Evolutionary conservation across 92 coral and sea anemone genomes (phyloP), one percentile per base, ranked within the genome.

Genomic region (Bergia sp.): DNA sequence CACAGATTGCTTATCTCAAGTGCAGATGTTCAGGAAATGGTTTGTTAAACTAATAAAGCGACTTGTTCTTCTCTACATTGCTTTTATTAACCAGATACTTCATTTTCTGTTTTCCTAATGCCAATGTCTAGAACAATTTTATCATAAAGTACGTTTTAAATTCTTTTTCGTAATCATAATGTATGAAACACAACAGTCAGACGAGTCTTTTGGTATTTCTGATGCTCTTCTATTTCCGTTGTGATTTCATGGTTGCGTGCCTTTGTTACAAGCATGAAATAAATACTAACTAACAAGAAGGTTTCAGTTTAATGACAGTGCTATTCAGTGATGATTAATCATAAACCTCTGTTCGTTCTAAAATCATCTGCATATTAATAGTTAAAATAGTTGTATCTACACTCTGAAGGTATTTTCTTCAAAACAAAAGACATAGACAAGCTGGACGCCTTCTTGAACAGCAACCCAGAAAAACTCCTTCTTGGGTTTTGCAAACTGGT

Each of bases 11-110:
- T 40, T 6, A 4, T 42, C 86, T 61, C 44, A 82, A 82, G 39
- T 82, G 86, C 76, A 82, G 49, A 12, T 82, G 86, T 21, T 64
- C 86, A 8, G 58, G 37, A 40, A 82, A 61, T 57, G 86, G 86
- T 64, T 5, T 40, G 73, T 82, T 36, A 36, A 36, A 36, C 18
- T 72, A 37, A 36, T 37, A 72, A 29, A 1, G 16, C 1, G 3
- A 53, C 18, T 53, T 53, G 58, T 86, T 86, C 18, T 76, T 57
- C 9, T 88, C 79, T 67, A 7, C n/a, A 18, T 72, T 69, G 58
- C 16, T 53, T 53, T 53, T 11, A 1, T 8, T 53, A 45, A 45
- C 7, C 50, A 7, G 50, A 9, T 29, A 29, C 29, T 29, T 29
- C 29, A 29, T 13, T 50, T 50, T 50, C 11, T 9, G 15, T 50